These are phyloP conservation scores for Scopus umbretta DNA, from an alignment of 2,113 vertebrate species.

Conservation along the genomic window DNA sequence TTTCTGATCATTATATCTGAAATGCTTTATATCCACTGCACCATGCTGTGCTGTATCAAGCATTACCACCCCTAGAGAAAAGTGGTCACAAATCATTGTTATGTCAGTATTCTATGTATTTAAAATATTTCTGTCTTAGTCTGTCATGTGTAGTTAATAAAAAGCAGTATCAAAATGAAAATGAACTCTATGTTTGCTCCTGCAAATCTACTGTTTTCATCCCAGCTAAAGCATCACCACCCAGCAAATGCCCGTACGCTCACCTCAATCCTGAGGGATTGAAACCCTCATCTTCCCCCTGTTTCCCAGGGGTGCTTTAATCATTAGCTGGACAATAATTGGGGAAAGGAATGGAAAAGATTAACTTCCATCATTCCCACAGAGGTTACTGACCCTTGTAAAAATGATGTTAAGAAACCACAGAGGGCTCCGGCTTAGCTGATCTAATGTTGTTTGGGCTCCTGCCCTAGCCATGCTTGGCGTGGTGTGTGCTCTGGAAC, in stretches of 20 bases:
- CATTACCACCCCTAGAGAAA: neutral
- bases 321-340: neutral
- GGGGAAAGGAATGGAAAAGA: neutral
- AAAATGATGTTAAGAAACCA: neutral
- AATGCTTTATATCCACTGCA: neutral
- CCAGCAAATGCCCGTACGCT: neutral
- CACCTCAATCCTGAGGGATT: neutral
- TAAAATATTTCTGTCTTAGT: neutral
- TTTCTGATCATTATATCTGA: neutral
- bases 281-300: neutral
- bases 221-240: neutral
- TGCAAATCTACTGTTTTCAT: neutral
- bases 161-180: neutral
- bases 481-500: fast-evolving
- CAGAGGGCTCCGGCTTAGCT: neutral
- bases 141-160: neutral
- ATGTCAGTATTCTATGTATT: neutral
- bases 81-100: neutral
- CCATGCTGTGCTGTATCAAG: neutral
- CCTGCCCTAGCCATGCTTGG: neutral
- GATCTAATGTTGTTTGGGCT: neutral
- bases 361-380: neutral
- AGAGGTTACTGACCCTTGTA: neutral
- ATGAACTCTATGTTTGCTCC: neutral
- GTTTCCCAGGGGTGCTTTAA: constrained; percentile 3